These are phyloP conservation scores for Drosophila meridiana DNA, from an alignment of 2,888 invertebrate species.

Conservation along the genomic window DNA sequence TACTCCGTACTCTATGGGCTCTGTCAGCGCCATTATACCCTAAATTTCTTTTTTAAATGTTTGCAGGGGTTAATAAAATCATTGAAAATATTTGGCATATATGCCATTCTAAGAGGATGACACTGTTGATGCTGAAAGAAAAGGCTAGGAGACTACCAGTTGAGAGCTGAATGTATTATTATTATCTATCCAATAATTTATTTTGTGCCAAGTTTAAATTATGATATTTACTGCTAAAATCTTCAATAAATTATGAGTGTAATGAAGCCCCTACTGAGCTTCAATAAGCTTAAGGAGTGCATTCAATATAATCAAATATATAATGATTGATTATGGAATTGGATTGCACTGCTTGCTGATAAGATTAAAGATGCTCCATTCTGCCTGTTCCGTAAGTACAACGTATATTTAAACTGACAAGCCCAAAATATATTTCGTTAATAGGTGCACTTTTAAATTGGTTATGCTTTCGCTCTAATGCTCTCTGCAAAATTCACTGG, in stretches of 20 bases:
- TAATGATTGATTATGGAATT: no score
- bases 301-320: no score
- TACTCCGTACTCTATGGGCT: not conserved
- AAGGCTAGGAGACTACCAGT: no score
- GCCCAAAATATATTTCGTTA: no score
- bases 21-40: not conserved
- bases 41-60: not conserved
- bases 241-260: no score
- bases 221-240: no score
- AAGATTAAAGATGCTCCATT: not conserved
- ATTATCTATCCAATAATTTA: no score
- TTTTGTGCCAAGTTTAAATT: no score
- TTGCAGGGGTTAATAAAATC: not conserved
- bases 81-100: not conserved
- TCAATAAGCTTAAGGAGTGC: no score
- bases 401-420: no score
- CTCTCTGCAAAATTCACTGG: not conserved
- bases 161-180: not conserved
- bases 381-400: not conserved
- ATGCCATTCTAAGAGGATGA: not conserved
- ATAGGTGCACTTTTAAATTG: not conserved
- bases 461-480: not conserved
- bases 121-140: not conserved
- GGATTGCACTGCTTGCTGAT: not conserved
- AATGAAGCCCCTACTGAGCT: no score